Evolutionary conservation across 1,140 invertebrate genomes (phyloP), one percentile per base, ranked within the genome.

Genomic region (Diprion similis): DNA sequence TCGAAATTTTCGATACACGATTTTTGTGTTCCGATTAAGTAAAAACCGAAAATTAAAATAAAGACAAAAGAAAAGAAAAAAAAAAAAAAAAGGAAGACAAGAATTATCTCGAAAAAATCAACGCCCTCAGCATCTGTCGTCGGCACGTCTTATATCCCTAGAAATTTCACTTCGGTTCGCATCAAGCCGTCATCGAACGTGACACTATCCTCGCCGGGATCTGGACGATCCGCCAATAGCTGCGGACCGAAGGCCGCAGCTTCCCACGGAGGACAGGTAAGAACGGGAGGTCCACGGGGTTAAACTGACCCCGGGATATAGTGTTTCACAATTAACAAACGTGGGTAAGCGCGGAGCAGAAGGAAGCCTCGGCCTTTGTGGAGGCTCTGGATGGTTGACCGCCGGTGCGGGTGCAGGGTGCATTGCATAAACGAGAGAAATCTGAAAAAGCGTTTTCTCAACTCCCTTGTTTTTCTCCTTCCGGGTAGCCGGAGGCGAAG

Each of bases 251-350:
- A 66, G 68, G 51, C 68, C 46, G 64, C 13, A 65, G 46, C 73
- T 74, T 74, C 73, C 73, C 73, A 74, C 73, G 69, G 11, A 46
- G 46, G 48, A 15, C 72, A 73, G 71, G 71, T 71, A 75, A 59
- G 72, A 19, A 71, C 74, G 17, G 18, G 17, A 47, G 15, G 18
- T 46, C 18, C 24, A n/a, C 17, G 10, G 65, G 48, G 65, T 73
- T 68, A 46, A 73, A 65, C 7, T 46, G 70, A 17, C 6, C 18
- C 66, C 37, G 18, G 77, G 70, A 77, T 37, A 37, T 84, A 78
- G 75, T 80, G 70, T 84, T 84, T 80, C 83, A 83, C 82, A 82
- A 84, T 84, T 83, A 84, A 84, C 82, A 83, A 82, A 83, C 81
- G 80, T 83, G 24, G 24, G 24, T 37, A 37, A 37, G 24, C 24